Evolutionary conservation across 1,140 invertebrate genomes (phyloP).

Genomic region (Drosophila yakuba): DNA sequence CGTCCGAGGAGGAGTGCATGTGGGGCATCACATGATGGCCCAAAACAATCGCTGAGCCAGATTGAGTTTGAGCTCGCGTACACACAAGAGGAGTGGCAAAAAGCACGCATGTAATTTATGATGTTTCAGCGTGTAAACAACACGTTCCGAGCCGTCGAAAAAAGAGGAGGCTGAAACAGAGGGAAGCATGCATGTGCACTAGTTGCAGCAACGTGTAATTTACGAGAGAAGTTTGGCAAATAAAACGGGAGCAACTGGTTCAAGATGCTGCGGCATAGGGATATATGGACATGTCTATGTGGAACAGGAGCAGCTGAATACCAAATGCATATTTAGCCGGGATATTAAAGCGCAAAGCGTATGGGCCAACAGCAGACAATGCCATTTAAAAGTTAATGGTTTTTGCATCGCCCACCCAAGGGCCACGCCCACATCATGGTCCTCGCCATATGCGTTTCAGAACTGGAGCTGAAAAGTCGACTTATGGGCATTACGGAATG

Average conservation of each 20-base stretch:
- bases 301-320: slow-evolving; percentile 55
- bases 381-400: slow-evolving; percentile 69
- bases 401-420: slow-evolving; percentile 39
- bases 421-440: slow-evolving; percentile 27
- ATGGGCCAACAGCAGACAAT: slow-evolving; percentile 52
- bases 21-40: slow-evolving; percentile 1
- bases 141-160: slow-evolving; percentile 65
- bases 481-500: background rate
- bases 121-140: slow-evolving; percentile 82
- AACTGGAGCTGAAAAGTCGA: slow-evolving; percentile 10
- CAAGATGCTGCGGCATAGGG: slow-evolving; percentile 24
- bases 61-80: slow-evolving; percentile 71
- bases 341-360: slow-evolving; percentile 63
- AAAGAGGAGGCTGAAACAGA: slow-evolving; percentile 17
- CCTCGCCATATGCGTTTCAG: slow-evolving; percentile 11
- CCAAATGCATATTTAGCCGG: slow-evolving; percentile 69
- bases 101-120: slow-evolving; percentile 81
- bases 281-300: background rate
- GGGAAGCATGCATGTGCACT: slow-evolving; percentile 41
- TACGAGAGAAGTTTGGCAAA: slow-evolving; percentile 51
- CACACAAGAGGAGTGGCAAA: slow-evolving; percentile 78
- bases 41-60: slow-evolving; percentile 37
- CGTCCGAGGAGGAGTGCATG: slow-evolving; percentile 1
- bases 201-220: slow-evolving; percentile 23
- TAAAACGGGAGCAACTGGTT: slow-evolving; percentile 51